Percentiles rank a stretch among this genome's conserved stretches.
phyloP scores from a whole-genome alignment of 2,797 vertebrate genomes.

The Brachymystax lenok region DNA sequence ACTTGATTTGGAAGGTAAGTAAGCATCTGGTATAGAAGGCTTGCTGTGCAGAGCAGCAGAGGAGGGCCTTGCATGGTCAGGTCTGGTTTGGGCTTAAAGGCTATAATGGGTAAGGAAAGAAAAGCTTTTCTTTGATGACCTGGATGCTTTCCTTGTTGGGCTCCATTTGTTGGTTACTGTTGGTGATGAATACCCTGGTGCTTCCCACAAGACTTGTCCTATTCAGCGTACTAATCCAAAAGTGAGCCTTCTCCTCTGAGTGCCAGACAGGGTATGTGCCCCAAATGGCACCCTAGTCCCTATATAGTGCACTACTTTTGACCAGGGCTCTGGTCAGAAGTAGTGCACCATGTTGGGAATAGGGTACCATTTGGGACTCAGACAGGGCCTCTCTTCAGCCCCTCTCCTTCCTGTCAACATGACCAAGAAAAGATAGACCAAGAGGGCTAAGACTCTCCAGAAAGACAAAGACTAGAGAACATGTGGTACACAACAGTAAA shows the following conservation, averaged over 20 bases:
- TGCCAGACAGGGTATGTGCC: neutral
- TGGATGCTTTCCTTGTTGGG: slow-evolving; percentile 6
- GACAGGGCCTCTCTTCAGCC: neutral
- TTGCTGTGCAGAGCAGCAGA: neutral
- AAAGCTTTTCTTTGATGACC: slow-evolving; percentile 3
- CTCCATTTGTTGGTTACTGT: neutral
- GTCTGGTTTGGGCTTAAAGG: neutral
- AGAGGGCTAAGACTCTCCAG: neutral
- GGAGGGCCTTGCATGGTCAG: neutral
- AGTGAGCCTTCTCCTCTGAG: neutral
- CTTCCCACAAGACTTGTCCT: neutral
- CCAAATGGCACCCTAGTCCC: neutral
- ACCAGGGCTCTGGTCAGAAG: neutral
- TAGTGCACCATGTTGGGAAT: neutral
- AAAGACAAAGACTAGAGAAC: neutral
- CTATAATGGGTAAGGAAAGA: neutral
- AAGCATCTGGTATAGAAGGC: neutral
- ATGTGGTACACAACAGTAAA: neutral
- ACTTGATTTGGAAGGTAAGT: neutral
- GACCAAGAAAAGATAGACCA: slow-evolving; percentile 1
- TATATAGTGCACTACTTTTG: too few relatives aligned
- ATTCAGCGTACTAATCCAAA: neutral
- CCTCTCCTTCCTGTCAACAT: neutral
- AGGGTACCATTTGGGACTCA: neutral
- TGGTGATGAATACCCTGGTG: slow-evolving; percentile 5